A percentile compares a stretch with the other conserved stretches of the same genome.
Conservation (phyloP, 2,113 vertebrate genomes). For the Perca flavescens region DNA sequence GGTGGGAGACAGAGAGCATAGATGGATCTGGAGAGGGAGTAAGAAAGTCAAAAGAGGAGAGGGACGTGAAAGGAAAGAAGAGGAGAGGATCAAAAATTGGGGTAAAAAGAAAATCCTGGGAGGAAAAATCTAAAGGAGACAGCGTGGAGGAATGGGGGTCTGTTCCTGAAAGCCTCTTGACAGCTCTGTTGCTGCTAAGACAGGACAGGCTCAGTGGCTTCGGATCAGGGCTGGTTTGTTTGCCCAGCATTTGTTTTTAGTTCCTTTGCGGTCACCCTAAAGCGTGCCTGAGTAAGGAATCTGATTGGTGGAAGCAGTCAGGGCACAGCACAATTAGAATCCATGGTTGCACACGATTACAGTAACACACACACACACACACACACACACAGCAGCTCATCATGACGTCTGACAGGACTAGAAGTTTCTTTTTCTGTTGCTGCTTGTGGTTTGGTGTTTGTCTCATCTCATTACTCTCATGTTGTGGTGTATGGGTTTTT, state of each 20-base stretch:
- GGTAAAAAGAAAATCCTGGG: constrained; percentile 16
- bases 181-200: constrained; percentile 47
- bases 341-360: constrained; percentile 22
- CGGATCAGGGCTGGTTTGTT: constrained; percentile 56
- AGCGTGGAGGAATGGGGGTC: constrained; percentile 10
- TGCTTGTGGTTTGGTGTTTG: constrained; percentile 48
- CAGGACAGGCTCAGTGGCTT: constrained; percentile 46
- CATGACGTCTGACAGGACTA: constrained; percentile 45
- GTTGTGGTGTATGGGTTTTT: constrained; percentile 43
- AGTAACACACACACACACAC: neutral
- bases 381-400: constrained; percentile 21
- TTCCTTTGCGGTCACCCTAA: constrained; percentile 69
- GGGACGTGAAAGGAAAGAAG: constrained; percentile 3
- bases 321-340: constrained; percentile 47
- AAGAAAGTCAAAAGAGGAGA: constrained; percentile 40
- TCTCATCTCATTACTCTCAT: constrained; percentile 44
- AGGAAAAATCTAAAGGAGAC: constrained; percentile 3
- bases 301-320: constrained; percentile 68
- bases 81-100: constrained; percentile 8
- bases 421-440: constrained; percentile 34
- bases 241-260: constrained; percentile 58
- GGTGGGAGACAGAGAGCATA: constrained; percentile 30
- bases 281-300: constrained; percentile 65
- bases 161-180: constrained; percentile 43
- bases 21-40: constrained; percentile 38